Evolutionary conservation across 1,140 invertebrate species (phyloP).

Genomic region (Bombus turneri): DNA sequence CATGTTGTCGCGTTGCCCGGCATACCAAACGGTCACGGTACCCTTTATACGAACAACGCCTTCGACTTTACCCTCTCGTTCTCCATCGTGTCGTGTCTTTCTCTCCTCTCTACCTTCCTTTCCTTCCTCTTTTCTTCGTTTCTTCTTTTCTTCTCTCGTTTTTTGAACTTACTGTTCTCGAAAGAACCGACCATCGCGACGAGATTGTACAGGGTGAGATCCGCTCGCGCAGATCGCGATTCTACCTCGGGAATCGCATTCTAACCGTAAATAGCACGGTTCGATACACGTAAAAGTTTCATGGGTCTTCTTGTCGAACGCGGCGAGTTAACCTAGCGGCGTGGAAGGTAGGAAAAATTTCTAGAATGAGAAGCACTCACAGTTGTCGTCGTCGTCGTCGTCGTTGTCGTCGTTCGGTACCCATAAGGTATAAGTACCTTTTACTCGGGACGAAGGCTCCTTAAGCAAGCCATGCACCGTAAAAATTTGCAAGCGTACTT

Average conservation of each 20-base stretch:
- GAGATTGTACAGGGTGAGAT: neutral
- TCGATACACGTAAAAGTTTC: slow-evolving; percentile 50
- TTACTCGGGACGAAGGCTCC: slow-evolving; percentile 29
- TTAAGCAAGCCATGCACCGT: slow-evolving; percentile 25
- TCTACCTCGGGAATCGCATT: neutral
- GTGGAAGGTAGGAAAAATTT: slow-evolving; percentile 54
- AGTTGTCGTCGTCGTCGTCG: neutral
- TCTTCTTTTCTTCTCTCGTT: neutral
- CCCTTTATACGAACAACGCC: slow-evolving; percentile 53
- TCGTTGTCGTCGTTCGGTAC: slow-evolving; percentile 14
- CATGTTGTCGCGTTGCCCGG: slow-evolving; percentile 81
- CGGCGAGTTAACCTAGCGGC: slow-evolving; percentile 58
- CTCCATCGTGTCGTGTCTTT: neutral
- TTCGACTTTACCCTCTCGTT: slow-evolving; percentile 19
- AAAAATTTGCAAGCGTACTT: slow-evolving; percentile 64
- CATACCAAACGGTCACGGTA: slow-evolving; percentile 77
- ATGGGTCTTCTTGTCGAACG: slow-evolving; percentile 39
- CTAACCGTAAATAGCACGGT: neutral
- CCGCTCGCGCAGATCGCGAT: neutral
- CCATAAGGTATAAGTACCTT: slow-evolving; percentile 48
- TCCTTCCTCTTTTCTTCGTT: neutral
- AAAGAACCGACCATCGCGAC: neutral
- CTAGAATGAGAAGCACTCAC: neutral
- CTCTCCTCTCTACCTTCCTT: neutral
- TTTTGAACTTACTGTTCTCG: neutral